Conservation (phyloP, 2,113 vertebrate genomes). For the Synchiropus splendidus region DNA sequence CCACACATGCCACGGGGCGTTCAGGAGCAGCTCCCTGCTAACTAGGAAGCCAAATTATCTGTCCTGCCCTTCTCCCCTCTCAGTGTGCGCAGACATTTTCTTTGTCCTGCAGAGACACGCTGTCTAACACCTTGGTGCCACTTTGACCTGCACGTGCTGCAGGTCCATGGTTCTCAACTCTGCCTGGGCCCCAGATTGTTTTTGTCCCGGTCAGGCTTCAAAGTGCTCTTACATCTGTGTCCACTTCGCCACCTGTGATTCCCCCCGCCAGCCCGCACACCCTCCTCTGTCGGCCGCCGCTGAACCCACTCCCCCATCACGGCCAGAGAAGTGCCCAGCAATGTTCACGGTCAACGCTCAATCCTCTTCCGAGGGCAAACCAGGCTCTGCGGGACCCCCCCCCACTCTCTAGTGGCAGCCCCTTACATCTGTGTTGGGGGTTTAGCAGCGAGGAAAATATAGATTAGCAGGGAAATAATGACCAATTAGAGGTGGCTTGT, state of each 20-base stretch:
- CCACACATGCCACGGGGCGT: neutral
- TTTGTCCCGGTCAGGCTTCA: no score
- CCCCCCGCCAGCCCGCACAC: no score
- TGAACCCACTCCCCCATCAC: conserved; percentile 14
- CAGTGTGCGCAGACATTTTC: conserved; percentile 11
- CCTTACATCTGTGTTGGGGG: conserved; percentile 46
- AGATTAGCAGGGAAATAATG: conserved; percentile 47
- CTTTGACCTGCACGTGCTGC: conserved; percentile 22
- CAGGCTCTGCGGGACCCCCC: conserved; percentile 9
- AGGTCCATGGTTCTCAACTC: neutral
- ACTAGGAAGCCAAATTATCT: neutral
- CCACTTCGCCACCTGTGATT: no score
- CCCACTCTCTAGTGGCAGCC: conserved; percentile 8
- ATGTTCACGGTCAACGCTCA: conserved; percentile 31
- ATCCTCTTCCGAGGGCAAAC: conserved; percentile 9
- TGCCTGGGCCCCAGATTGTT: neutral
- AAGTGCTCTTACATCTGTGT: no score
- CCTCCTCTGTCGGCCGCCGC: neutral
- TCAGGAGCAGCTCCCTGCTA: no score
- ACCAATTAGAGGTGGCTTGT: conserved; percentile 47
- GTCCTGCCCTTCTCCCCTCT: neutral
- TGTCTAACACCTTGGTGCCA: conserved; percentile 30
- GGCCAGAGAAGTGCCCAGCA: conserved; percentile 22
- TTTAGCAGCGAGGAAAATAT: conserved; percentile 38
- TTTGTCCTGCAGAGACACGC: conserved; percentile 18